Percentiles rank a stretch among this genome's conserved stretches.
Evolutionary conservation across 1,140 invertebrate genomes (phyloP).

Genomic region (Adelges cooleyi): DNA sequence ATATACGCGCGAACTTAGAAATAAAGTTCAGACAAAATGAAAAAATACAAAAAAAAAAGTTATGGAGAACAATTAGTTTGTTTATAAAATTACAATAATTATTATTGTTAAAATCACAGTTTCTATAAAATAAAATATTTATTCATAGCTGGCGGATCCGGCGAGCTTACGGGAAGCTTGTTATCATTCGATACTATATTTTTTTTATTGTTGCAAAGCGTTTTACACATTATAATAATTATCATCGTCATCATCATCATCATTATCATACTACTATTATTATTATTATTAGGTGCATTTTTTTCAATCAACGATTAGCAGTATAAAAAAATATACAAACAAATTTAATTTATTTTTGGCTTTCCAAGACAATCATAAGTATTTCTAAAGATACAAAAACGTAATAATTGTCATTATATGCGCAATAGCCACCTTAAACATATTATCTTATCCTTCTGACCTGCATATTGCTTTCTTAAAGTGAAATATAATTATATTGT

Average conservation of each 20-base stretch:
- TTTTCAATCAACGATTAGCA: slow-evolving; percentile 1
- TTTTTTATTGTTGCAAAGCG: slow-evolving; percentile 14
- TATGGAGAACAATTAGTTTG: neutral
- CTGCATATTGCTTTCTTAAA: neutral
- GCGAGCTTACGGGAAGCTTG: slow-evolving; percentile 3
- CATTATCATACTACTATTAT: no score
- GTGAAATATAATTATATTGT: neutral
- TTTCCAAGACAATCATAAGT: slow-evolving; percentile 24
- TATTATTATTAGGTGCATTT: neutral
- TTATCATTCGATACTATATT: slow-evolving; percentile 17
- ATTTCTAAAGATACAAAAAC: slow-evolving; percentile 12
- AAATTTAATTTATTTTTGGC: slow-evolving; percentile 10
- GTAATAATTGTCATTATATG: neutral
- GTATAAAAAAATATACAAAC: neutral
- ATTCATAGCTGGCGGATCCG: neutral
- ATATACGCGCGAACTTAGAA: neutral
- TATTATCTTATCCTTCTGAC: no score
- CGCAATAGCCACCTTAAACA: neutral
- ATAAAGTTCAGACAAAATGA: no score
- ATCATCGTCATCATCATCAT: no score
- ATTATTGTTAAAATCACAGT: slow-evolving; percentile 12
- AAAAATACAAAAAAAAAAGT: no score
- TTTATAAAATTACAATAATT: neutral
- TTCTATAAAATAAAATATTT: neutral
- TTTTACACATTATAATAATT: no score